Base-by-base conservation (phyloP, 2,113 vertebrate genomes). In the Thymallus thymallus region DNA sequence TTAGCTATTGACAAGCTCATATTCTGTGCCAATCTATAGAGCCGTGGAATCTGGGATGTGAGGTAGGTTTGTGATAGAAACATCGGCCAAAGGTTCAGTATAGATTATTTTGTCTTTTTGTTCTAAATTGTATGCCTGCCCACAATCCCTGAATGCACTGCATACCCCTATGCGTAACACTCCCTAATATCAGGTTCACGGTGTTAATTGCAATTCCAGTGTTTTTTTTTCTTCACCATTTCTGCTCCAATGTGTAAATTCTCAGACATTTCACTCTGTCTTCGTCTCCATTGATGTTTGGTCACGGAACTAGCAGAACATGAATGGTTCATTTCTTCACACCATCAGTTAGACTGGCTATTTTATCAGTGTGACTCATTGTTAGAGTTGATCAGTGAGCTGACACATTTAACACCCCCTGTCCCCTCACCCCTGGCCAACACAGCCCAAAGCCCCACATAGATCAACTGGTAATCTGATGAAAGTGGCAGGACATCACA, bases 401-500 rank as follows among this genome's bases (percentile, higher is more conserved):
- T 24, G 61, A 67, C 74, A 64, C 26, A 64, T 55, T 69, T 51
- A 60, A 68, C 66, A 32, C 32, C 7, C 69, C 24, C 51, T 16
- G 7, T 9, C 35, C 69, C 24, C 51, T 16, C 45, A 4, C 18
- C 5, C 16, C 48, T 16, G 16, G 48, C 9, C 35, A 24, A 63
- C 46, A 67, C 70, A 45, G 60, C 65, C 68, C 70, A 81, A 51
- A 75, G 75, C 45, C 72, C 68, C 35, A 65, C 65, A 68, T 48
- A 72, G 75, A 76, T 76, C 41, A 69, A 75, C 75, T 76, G 73
- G 70, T 75, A 65, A 80, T 80, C 64, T 75, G 75, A 72, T 70
- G 74, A 80, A 79, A 78, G 71, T 71, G 74, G 68, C 76, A 75
- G 58, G 76, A 64, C 79, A 85, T 75, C 80, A 75, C 71, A 73